A percentile compares a stretch with the other conserved stretches of the same genome.
These are phyloP conservation scores for Poeciliopsis turrubarensis DNA, from an alignment of 2,113 vertebrate genomes.

Conservation along the genomic window DNA sequence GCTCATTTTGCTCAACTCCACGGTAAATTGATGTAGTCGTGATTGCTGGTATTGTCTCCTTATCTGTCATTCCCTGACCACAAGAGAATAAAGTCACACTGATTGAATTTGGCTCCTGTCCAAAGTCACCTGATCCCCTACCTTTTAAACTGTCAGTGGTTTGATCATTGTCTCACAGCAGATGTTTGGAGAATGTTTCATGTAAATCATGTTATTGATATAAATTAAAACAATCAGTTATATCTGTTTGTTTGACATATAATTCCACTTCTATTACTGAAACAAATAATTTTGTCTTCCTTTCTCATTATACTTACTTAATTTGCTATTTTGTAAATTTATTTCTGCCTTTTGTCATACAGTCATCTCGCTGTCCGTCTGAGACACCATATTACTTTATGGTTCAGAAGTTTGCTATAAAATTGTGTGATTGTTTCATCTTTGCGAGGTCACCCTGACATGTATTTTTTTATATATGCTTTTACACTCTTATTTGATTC, in stretches of 20 bases:
- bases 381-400: no score
- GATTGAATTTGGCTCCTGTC: not conserved
- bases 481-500: not conserved
- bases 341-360: not conserved
- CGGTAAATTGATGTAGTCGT: constrained; percentile 78
- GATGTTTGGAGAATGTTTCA: not conserved
- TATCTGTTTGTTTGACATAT: not conserved
- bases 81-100: not conserved
- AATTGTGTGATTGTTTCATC: not conserved
- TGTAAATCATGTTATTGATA: not conserved
- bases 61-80: not conserved
- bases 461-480: constrained; percentile 7
- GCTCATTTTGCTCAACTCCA: constrained; percentile 89
- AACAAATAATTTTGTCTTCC: not conserved
- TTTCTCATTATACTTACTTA: not conserved
- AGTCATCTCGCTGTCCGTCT: not conserved
- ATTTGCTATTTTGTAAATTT: not conserved
- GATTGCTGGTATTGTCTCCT: not conserved
- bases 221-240: not conserved
- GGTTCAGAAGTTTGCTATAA: not conserved
- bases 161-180: not conserved
- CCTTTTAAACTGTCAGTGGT: not conserved
- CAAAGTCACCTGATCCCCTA: not conserved
- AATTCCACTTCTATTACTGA: not conserved
- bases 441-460: constrained; percentile 28